These are phyloP conservation scores for Ranitomeya variabilis DNA, from an alignment of 2,113 vertebrate species.

Conservation along the genomic window DNA sequence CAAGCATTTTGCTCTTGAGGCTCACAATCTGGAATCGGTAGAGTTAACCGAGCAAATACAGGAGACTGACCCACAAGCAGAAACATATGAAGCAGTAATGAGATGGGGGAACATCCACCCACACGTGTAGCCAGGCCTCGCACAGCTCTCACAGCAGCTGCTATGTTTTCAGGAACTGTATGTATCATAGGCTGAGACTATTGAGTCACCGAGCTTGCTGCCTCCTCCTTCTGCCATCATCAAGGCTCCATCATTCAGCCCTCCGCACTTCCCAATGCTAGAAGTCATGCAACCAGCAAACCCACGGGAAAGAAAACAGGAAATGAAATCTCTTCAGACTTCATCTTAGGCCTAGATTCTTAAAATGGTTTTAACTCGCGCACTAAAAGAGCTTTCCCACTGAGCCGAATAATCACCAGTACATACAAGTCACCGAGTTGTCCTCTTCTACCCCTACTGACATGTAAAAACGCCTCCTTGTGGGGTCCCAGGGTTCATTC, in stretches of 20 bases:
- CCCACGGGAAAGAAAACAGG: conserved; percentile 46
- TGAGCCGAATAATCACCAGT: background rate
- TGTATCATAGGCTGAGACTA: conserved; percentile 41
- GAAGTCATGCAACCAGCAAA: conserved; percentile 39
- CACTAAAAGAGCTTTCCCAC: background rate
- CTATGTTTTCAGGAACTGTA: conserved; percentile 48
- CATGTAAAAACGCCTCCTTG: background rate
- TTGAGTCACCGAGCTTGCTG: conserved; percentile 45
- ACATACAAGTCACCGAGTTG: background rate
- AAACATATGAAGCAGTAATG: conserved; percentile 49
- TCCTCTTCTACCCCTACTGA: background rate
- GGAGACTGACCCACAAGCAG: conserved; percentile 44
- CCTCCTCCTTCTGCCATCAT: conserved; percentile 38
- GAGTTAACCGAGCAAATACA: conserved; percentile 30
- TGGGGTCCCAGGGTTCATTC: background rate
- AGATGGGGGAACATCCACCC: conserved; percentile 52
- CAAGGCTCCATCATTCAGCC: conserved; percentile 21
- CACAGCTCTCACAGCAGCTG: conserved; percentile 41
- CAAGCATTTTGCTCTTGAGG: background rate
- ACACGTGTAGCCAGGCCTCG: conserved; percentile 49
- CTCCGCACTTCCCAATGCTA: conserved; percentile 31
- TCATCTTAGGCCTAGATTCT: background rate
- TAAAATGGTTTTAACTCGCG: background rate
- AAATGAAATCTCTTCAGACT: conserved; percentile 22
- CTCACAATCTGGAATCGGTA: background rate